phyloP scores from a whole-genome alignment of 2,797 vertebrate species.

The Pseudomugil gertrudae region DNA sequence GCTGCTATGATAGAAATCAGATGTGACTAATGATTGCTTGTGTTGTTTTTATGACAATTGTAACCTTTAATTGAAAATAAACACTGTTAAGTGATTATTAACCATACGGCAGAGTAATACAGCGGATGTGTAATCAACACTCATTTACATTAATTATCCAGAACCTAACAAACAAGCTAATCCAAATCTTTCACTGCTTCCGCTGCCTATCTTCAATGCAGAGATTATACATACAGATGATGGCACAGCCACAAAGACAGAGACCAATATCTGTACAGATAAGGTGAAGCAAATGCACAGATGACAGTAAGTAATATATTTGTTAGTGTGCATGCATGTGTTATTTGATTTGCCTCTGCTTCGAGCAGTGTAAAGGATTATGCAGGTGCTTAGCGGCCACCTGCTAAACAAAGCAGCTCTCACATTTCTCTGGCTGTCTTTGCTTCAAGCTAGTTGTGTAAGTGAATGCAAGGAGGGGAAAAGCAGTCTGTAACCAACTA shows the following conservation, averaged over 20 bases:
- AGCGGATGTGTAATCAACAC: slow-evolving; percentile 20
- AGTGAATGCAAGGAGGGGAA: background rate
- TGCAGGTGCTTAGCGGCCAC: slow-evolving; percentile 16
- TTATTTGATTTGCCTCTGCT: slow-evolving; percentile 12
- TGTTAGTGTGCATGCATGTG: slow-evolving; percentile 5
- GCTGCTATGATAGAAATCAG: slow-evolving; percentile 3
- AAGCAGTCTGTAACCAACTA: background rate
- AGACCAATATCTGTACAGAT: slow-evolving; percentile 13
- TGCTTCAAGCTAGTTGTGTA: background rate
- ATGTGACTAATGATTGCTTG: slow-evolving; percentile 13
- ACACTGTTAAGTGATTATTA: slow-evolving; percentile 32
- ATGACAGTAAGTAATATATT: slow-evolving; percentile 22
- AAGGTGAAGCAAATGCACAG: slow-evolving; percentile 14
- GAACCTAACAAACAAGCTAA: slow-evolving; percentile 17
- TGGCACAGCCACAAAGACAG: background rate
- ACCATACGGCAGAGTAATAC: slow-evolving; percentile 22
- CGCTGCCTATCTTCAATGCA: slow-evolving; percentile 5
- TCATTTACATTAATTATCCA: slow-evolving; percentile 45
- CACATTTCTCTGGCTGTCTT: slow-evolving; percentile 11
- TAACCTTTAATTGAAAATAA: slow-evolving; percentile 27
- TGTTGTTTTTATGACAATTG: slow-evolving; percentile 29
- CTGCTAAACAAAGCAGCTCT: slow-evolving; percentile 3
- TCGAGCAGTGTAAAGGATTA: background rate
- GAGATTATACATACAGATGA: slow-evolving; percentile 18
- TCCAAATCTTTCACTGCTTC: slow-evolving; percentile 20